Evolutionary conservation across 1,140 invertebrate species (phyloP).

Genomic region (Dinoponera quadriceps): DNA sequence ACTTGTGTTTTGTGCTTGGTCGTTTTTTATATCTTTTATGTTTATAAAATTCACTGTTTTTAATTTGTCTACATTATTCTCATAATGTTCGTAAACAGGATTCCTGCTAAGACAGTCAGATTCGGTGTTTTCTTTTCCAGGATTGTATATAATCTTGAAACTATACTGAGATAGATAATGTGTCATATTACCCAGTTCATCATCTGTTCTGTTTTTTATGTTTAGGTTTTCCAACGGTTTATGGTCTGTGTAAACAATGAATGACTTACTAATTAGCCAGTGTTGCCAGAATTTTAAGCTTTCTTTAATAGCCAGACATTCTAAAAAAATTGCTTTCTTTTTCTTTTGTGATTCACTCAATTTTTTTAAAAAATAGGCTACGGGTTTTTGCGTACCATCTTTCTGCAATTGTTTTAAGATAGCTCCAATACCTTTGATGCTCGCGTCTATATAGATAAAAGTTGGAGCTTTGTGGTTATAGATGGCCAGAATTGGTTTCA

Average conservation of each 20-base stretch:
- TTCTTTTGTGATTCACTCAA: constrained; percentile 24
- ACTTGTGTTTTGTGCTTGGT: neutral
- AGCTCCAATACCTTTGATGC: constrained; percentile 19
- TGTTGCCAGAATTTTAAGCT: constrained; percentile 6
- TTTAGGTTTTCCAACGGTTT: constrained; percentile 4
- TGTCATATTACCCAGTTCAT: constrained; percentile 22
- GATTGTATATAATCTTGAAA: constrained; percentile 11
- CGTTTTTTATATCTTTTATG: constrained; percentile 8
- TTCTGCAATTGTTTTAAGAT: constrained; percentile 27
- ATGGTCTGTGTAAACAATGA: neutral
- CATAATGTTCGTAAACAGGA: neutral
- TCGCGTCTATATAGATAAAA: constrained; percentile 36
- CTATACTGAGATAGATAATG: constrained; percentile 37
- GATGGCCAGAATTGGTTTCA: constrained; percentile 10
- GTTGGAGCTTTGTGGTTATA: constrained; percentile 11
- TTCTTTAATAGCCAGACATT: constrained; percentile 52
- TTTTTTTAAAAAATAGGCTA: too few species aligned
- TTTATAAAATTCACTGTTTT: neutral
- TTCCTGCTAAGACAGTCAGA: constrained; percentile 36
- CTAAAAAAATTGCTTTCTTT: constrained; percentile 46
- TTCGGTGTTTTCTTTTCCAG: constrained; percentile 22
- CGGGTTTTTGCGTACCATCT: constrained; percentile 14
- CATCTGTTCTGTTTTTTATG: constrained; percentile 7
- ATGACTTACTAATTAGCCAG: neutral
- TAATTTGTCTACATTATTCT: neutral